Base-by-base conservation (phyloP, 2,888 invertebrate genomes). In the Tachystola acroxantha region DNA sequence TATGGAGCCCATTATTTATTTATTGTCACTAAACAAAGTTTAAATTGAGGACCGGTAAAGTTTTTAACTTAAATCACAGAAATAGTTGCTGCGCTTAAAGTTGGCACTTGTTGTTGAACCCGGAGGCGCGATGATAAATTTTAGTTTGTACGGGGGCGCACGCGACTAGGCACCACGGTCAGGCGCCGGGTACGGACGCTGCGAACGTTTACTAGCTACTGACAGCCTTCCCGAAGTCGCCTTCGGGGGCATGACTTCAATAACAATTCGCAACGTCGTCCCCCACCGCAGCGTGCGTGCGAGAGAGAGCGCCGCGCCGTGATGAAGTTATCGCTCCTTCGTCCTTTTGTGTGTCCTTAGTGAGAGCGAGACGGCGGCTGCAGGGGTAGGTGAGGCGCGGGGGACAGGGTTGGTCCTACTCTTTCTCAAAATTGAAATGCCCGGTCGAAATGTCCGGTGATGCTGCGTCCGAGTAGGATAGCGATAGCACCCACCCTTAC, bases 341-440 rank as follows among this genome's bases (percentile, higher is more conserved):
- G 86, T 87, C 87, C 88, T 88, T 88, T 87, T 87, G 87, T 86
- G 74, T 75, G 82, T 85, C 84, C 81, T 78, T 76, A 68, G 85
- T 73, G 80, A 67, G 72, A 84, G 75, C 66, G 78, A 76, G 81
- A 85, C 57, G 58, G 69, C 40, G 40, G 59, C 46, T 46, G 60
- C 61, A 63, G 75, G 71, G 63, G 59, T 54, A 48, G 58, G 45
- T 52, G 49, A 46, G 69, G 48, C 60, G 67, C 51, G 75, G 64
- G 77, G 65, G 68, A 54, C 66, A 76, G 58, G 71, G 70, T 65
- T 75, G 79, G 79, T 84, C 81, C 84, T 84, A 81, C 86, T 85
- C 85, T 88, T 86, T 86, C 87, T 88, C 86, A 85, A 86, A 88
- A 88, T 88, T 88, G 86, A 87, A 88, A 87, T 86, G 87, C 86